Conservation (phyloP, 2,113 vertebrate species). For the Sitta europaea region DNA sequence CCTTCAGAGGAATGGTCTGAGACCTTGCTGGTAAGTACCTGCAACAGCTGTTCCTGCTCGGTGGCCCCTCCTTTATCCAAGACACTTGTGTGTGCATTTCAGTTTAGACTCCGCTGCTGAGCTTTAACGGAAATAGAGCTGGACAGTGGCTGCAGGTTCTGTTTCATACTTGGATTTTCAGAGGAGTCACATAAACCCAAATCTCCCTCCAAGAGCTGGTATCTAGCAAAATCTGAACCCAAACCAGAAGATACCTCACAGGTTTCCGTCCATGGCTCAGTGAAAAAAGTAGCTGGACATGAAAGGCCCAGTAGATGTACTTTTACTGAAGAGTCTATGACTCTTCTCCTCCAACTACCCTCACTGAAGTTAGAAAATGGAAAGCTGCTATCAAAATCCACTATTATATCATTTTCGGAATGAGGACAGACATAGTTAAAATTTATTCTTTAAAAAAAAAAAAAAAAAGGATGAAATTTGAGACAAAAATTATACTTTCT, state of each 20-base stretch:
- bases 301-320: neutral
- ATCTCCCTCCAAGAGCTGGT: neutral
- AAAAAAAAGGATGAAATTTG: neutral
- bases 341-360: neutral
- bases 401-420: neutral
- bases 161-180: neutral
- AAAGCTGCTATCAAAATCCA: neutral
- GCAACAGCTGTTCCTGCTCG: neutral
- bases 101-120: neutral
- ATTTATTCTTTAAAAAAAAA: neutral
- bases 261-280: rapidly evolving
- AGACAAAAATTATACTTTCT: neutral
- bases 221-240: neutral
- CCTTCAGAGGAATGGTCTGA: neutral
- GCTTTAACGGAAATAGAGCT: neutral
- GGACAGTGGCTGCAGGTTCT: neutral
- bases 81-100: neutral
- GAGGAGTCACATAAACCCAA: neutral
- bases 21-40: neutral
- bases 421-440: neutral
- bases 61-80: neutral
- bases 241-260: neutral
- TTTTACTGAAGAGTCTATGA: neutral
- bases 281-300: neutral
- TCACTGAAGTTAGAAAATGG: neutral